phyloP scores from a whole-genome alignment of 1,140 invertebrate species.

The Apis dorsata region DNA sequence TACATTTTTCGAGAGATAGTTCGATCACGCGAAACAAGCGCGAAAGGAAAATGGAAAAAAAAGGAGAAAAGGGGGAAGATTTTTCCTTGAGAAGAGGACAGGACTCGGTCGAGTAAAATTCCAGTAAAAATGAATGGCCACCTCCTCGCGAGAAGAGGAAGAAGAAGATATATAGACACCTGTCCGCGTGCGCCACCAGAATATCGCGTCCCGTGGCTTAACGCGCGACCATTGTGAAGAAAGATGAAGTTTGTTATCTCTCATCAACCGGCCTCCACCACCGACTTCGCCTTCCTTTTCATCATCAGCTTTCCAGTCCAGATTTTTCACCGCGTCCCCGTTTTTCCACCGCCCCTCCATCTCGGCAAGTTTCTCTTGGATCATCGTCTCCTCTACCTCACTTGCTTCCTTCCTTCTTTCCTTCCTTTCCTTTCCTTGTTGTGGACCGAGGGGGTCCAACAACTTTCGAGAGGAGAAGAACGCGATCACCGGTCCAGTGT shows the following conservation, averaged over 20 bases:
- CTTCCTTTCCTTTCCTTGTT: too few species aligned
- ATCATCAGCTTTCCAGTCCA: conserved; percentile 29
- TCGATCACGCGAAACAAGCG: neutral
- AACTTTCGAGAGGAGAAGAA: conserved; percentile 33
- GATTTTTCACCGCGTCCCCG: conserved; percentile 53
- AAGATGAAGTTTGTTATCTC: conserved; percentile 63
- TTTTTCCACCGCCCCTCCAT: conserved; percentile 50
- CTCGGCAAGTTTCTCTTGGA: conserved; percentile 46
- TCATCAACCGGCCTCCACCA: conserved; percentile 49
- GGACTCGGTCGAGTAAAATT: conserved; percentile 2
- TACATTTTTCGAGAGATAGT: neutral
- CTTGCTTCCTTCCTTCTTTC: neutral
- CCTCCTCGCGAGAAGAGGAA: neutral
- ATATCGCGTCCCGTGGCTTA: conserved; percentile 1
- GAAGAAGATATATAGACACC: conserved; percentile 27
- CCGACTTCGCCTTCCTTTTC: conserved; percentile 29
- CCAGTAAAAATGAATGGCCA: conserved; percentile 17
- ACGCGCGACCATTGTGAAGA: conserved; percentile 15
- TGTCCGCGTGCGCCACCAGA: neutral
- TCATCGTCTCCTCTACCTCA: neutral
- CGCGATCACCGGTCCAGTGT: conserved; percentile 24
- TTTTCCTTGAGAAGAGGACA: neutral
- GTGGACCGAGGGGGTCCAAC: neutral
- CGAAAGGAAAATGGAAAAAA: neutral
- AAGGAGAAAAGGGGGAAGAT: neutral